Percentiles rank a stretch among this genome's conserved stretches.
These are phyloP conservation scores for Mirounga angustirostris DNA, from an alignment of 2,113 vertebrate genomes.

Conservation along the genomic window DNA sequence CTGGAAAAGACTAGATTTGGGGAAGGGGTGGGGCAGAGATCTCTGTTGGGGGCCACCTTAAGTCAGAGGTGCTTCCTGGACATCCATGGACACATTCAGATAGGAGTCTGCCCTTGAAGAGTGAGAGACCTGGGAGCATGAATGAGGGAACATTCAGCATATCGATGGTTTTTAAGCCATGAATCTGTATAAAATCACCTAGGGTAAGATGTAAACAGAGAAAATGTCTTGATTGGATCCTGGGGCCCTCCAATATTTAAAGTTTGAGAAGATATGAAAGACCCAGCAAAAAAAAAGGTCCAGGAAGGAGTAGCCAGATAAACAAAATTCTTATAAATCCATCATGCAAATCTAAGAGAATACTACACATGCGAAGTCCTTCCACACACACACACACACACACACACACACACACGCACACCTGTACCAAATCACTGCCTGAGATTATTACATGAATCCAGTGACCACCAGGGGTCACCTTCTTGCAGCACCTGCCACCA, in stretches of 20 bases:
- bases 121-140: not conserved
- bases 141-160: not conserved
- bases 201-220: not conserved
- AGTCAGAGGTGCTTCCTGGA: not conserved
- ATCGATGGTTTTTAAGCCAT: not conserved
- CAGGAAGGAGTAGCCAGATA: not conserved
- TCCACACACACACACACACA: not conserved
- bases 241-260: not conserved
- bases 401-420: not conserved
- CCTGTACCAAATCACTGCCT: rapidly evolving
- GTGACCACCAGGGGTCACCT: slow-evolving; percentile 56
- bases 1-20: not conserved
- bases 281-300: not conserved
- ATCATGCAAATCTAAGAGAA: not conserved
- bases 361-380: not conserved
- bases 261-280: slow-evolving; percentile 43
- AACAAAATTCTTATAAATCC: slow-evolving; percentile 2
- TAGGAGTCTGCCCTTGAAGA: not conserved
- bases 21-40: not conserved
- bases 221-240: not conserved
- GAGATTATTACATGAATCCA: not conserved
- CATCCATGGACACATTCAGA: not conserved
- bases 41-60: not conserved
- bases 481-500: not conserved
- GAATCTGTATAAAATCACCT: not conserved